Percentiles rank a stretch among this genome's conserved stretches.
Evolutionary conservation across 2,888 invertebrate genomes (phyloP).

Genomic region (Phortica magna): DNA sequence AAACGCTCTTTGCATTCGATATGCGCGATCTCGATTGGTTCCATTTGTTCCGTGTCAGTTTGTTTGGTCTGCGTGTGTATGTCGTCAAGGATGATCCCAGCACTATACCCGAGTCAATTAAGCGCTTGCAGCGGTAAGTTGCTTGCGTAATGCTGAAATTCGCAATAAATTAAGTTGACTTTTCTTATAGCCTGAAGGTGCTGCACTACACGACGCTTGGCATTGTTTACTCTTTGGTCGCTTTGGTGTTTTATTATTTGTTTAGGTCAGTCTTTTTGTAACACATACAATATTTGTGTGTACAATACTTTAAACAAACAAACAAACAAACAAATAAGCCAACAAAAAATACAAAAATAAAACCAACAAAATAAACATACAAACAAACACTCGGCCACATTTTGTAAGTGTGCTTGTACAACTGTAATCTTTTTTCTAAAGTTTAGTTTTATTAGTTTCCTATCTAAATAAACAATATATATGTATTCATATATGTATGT

Average conservation of each 20-base stretch:
- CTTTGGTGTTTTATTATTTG: slow-evolving; percentile 64
- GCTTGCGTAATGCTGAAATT: background rate
- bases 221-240: slow-evolving; percentile 63
- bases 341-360: background rate
- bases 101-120: slow-evolving; percentile 83
- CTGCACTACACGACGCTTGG: slow-evolving; percentile 67
- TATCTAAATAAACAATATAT: background rate
- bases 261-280: slow-evolving; percentile 62
- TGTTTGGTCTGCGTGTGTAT: slow-evolving; percentile 87
- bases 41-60: slow-evolving; percentile 79
- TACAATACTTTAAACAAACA: slow-evolving; percentile 43
- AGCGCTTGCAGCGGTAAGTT: slow-evolving; percentile 82
- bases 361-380: slow-evolving; percentile 4
- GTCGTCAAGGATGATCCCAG: slow-evolving; percentile 88
- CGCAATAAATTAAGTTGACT: background rate
- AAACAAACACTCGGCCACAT: slow-evolving; percentile 1
- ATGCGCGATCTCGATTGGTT: slow-evolving; percentile 86
- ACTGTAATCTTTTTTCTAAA: slow-evolving; percentile 1
- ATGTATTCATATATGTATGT: background rate
- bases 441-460: background rate
- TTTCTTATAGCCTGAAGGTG: slow-evolving; percentile 64
- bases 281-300: slow-evolving; percentile 31
- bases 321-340: slow-evolving; percentile 35
- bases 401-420: slow-evolving; percentile 14
- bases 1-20: slow-evolving; percentile 85